Percentiles rank a stretch among this genome's conserved stretches.
Conservation (phyloP, 2,797 vertebrate species). For the Myotis myotis region DNA sequence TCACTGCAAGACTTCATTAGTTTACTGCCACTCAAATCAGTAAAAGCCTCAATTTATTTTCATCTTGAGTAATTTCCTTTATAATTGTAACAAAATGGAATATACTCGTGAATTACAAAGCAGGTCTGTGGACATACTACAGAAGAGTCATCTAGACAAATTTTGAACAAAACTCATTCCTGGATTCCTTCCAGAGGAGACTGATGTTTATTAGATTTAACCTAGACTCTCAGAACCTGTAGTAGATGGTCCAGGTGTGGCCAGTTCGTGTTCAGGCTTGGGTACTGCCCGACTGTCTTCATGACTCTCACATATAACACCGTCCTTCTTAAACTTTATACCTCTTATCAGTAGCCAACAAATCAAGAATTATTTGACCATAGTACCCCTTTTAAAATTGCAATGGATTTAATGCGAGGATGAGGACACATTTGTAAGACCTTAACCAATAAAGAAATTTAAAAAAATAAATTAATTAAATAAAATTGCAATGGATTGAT, state of each 20-base stretch:
- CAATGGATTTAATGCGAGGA: no score
- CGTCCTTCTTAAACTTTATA: neutral
- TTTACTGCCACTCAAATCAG: neutral
- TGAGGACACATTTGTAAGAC: no score
- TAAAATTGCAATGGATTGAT: neutral
- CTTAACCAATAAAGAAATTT: no score
- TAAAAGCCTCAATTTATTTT: constrained; percentile 30
- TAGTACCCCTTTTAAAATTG: neutral
- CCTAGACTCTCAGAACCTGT: neutral
- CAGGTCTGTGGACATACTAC: neutral
- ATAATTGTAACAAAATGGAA: neutral
- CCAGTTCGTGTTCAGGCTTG: neutral
- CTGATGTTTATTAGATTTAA: neutral
- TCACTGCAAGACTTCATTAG: neutral
- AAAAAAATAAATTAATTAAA: no score
- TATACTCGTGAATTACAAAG: neutral
- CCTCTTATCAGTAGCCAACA: neutral
- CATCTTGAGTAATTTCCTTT: constrained; percentile 39
- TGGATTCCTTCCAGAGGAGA: neutral
- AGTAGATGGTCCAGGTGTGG: neutral
- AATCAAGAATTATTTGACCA: neutral
- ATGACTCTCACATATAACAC: neutral
- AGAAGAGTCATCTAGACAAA: neutral
- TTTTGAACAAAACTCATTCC: neutral
- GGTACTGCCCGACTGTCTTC: neutral